Conservation (phyloP, 2,113 vertebrate species). For the Polyodon spathula region DNA sequence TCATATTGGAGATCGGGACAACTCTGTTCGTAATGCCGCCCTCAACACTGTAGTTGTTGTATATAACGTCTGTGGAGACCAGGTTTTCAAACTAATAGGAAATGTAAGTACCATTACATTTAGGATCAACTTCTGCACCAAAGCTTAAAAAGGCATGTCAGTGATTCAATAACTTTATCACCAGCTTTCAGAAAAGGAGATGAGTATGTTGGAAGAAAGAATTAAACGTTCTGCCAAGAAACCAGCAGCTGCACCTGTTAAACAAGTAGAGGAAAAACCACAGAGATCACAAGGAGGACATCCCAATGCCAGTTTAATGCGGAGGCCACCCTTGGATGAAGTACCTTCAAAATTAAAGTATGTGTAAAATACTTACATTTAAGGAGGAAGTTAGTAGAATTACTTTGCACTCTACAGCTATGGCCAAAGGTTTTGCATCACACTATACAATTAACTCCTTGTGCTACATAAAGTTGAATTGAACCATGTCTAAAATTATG, state of each 20-base stretch:
- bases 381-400: too few relatives aligned
- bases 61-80: slow-evolving; percentile 89
- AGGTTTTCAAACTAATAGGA: slow-evolving; percentile 95
- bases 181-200: slow-evolving; percentile 94
- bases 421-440: too few relatives aligned
- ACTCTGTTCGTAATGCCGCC: slow-evolving; percentile 86
- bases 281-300: slow-evolving; percentile 62
- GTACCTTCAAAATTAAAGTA: slow-evolving; percentile 94
- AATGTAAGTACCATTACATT: slow-evolving; percentile 65
- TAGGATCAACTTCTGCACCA: not conserved
- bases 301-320: slow-evolving; percentile 64
- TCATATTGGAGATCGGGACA: slow-evolving; percentile 92
- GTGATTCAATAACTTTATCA: not conserved
- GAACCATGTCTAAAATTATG: too few relatives aligned
- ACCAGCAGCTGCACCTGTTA: slow-evolving; percentile 56
- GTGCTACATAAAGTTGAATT: too few relatives aligned
- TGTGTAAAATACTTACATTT: slow-evolving; percentile 19
- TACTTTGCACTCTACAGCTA: too few relatives aligned
- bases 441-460: too few relatives aligned
- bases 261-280: slow-evolving; percentile 66
- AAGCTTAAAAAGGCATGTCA: not conserved
- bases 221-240: slow-evolving; percentile 95
- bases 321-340: slow-evolving; percentile 78
- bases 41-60: slow-evolving; percentile 91
- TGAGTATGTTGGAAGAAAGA: slow-evolving; percentile 97